Evolutionary conservation across 1,140 invertebrate genomes (phyloP), one percentile per base, ranked within the genome.

Genomic region (Aleiodes sp.): DNA sequence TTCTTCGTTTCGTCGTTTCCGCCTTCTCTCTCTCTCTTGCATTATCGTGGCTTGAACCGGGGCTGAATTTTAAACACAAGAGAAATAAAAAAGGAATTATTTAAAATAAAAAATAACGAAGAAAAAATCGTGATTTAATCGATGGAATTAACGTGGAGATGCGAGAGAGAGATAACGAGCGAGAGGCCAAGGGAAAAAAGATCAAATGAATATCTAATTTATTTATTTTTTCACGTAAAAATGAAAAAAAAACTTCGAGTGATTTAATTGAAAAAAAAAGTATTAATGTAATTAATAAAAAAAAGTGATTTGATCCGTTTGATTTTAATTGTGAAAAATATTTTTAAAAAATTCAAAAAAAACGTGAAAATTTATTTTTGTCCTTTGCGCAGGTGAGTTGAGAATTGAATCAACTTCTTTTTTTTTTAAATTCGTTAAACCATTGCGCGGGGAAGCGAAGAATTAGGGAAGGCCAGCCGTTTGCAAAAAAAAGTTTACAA

Each of bases 331-430:
- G 46, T 21, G 78, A 79, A 78, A 76, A 76, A 73, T 81, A 74
- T 79, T 79, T 84, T 81, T 78, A 80, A 82, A 78, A 71, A 79
- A 82, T 76, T 78, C n/a, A n/a, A n/a, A 31, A 14, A 77, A 80
- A 75, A 80, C 76, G 80, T 84, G 80, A 70, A n/a, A n/a, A 2
- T 52, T 85, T 80, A 76, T 78, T 81, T 84, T 82, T 80, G 84
- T 86, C 78, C 83, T 79, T 85, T 83, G 80, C 79, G 80, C 84
- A 85, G 84, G 84, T 86, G 84, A 85, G 84, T 86, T 86, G 81
- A 86, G 83, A 84, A 83, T 86, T 86, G 83, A 85, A 75, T 86
- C 84, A 86, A 81, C 82, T 85, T 84, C 80, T 76, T 81, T 62
- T 46, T 81, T 75, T 66, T 29, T 66, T 19, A 52, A 83, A 76